These are phyloP conservation scores for Leistus spinibarbis DNA, from an alignment of 2,888 invertebrate genomes.

Conservation along the genomic window DNA sequence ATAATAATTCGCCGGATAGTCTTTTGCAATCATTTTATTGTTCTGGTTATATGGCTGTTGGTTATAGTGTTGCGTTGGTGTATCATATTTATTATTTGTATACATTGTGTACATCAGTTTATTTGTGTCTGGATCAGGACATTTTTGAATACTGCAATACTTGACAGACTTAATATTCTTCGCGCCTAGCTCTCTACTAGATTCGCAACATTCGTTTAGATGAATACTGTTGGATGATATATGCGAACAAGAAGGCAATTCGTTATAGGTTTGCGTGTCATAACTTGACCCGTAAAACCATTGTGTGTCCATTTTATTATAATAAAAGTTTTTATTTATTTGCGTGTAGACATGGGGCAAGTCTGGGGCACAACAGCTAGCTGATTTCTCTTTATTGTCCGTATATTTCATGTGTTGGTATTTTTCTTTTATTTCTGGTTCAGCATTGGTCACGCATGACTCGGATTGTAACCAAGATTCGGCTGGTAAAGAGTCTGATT, in stretches of 20 bases:
- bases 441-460: constrained; percentile 32
- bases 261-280: constrained; percentile 48
- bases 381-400: constrained; percentile 13
- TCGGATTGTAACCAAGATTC: constrained; percentile 46
- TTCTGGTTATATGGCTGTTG: constrained; percentile 4
- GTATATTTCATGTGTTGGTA: constrained; percentile 8
- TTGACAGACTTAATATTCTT: constrained; percentile 44
- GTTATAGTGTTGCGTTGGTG: too few species aligned
- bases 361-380: constrained; percentile 34
- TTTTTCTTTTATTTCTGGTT: background rate
- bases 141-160: constrained; percentile 49
- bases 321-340: constrained; percentile 45
- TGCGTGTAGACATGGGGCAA: constrained; percentile 49
- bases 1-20: constrained; percentile 28
- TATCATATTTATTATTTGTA: constrained; percentile 35
- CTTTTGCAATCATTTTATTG: background rate
- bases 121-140: constrained; percentile 42
- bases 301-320: constrained; percentile 43
- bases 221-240: constrained; percentile 42
- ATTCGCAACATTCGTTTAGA: constrained; percentile 29
- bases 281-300: constrained; percentile 46
- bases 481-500: constrained; percentile 41
- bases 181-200: background rate
- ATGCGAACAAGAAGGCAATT: constrained; percentile 53
- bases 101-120: constrained; percentile 40